Base-by-base conservation (phyloP, 1,140 invertebrate species). In the Neuroterus valhalla region DNA sequence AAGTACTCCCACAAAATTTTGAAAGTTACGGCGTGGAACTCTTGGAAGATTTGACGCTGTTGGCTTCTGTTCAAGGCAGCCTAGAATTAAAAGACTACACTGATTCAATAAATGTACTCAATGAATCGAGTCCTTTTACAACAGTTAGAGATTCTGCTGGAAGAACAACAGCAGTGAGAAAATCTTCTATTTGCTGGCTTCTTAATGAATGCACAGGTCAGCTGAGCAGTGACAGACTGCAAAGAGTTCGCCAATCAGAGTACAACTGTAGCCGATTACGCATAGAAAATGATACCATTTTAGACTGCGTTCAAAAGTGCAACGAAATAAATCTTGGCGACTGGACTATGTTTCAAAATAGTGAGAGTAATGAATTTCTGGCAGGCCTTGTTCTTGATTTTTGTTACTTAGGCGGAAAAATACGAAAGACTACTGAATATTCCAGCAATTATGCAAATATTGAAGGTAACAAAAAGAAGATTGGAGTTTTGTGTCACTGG, bases 11-110 rank as follows among this genome's bases (percentile, higher is more conserved):
- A 11, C 6, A 21, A 23, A 21, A 52, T 70, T 21, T 19, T 45
- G 15, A 10, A 52, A 23, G 11, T 52, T 45, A 44, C 74, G 48
- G n/a, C 38, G 71, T 66, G 6, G 66, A 48, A n/a, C 52, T 68
- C 0, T 75, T 15, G 26, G 75, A 76, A 43, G 69, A 75, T 67
- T 43, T 72, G 50, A 43, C 43, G 74, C 3, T 75, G 75, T 19
- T 52, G 3, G 19, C 50, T 6, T 11, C 50, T 11, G 8, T 52
- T 21, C 50, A 52, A 52, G 50, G 21, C 1, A n/a, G 17, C 19
- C 23, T 52, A 23, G 50, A 52, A 52, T 23, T 52, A 19, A 52
- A 52, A 14, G 50, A 52, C 23, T 52, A 52, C 6, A 6, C 50
- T 3, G 12, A 21, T 23, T 52, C 11, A 11, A 52, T 21, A 14